Base-by-base conservation (phyloP, 2,797 vertebrate species). In the Ctenopoma kingsleyae region DNA sequence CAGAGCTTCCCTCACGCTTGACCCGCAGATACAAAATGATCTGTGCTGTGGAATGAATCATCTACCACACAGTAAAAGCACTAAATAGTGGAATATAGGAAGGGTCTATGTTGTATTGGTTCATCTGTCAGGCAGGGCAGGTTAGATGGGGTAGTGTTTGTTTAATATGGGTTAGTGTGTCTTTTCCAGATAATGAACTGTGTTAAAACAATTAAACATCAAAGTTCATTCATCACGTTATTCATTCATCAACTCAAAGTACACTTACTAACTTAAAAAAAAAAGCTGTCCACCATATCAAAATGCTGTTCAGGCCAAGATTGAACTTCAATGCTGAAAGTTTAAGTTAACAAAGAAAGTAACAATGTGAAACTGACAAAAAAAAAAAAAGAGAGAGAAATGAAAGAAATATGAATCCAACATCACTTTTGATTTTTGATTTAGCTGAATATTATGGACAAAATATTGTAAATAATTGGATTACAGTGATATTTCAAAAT, bases 21-120 rank as follows among this genome's bases (percentile, higher is more conserved):
- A 52, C 19, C 59, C 67, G 41, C 2, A 53, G 48, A 64, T 58
- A 48, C 38, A 50, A 75, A 54, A 53, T 76, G 15, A 50, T 70
- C 49, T 49, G 54, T 43, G 49, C 2, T 71, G 66, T 54, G 11
- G 30, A 73, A 53, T 17, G 15, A 47, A 60, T 43, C 15, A 30
- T 36, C 30, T 32, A 17, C 27, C 7, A 40, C 25, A 23, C 49
- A 48, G 23, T 53, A 19, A 38, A 46, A 65, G 23, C 4, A 10
- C 46, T 25, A 22, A 30, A 65, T 27, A 27, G 25, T 27, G 25
- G 3, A 27, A 27, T 27, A 67, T 3, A 23, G 49, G 19, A 67
- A 17, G 52, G 52, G n/a, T 44, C 7, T 48, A 41, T 32, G 46
- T 27, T 20, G 36, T 41, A 41, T 13, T 27, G 56, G 13, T 32